A percentile compares a stretch with the other conserved stretches of the same genome.
These are phyloP conservation scores for Mesitornis unicolor DNA, from an alignment of 2,113 vertebrate genomes.

Conservation along the genomic window DNA sequence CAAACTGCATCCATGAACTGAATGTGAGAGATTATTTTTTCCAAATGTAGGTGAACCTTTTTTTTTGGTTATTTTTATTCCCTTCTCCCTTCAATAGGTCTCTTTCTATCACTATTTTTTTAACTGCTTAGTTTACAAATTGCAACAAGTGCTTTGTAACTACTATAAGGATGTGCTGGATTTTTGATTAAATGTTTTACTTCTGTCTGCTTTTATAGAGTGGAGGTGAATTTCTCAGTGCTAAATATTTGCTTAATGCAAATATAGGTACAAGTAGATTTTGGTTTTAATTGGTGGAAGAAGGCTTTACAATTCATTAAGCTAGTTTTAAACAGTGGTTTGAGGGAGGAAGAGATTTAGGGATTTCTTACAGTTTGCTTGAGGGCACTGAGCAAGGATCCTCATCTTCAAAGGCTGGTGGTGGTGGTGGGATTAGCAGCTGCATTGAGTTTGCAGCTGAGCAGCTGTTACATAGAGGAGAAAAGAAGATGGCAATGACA, in stretches of 20 bases:
- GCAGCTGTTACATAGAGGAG: neutral
- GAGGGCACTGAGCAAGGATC: neutral
- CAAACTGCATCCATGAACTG: neutral
- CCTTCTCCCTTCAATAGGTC: neutral
- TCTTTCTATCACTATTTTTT: neutral
- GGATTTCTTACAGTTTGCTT: neutral
- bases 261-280: accelerated
- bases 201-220: neutral
- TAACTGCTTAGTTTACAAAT: neutral
- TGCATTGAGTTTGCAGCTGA: neutral
- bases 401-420: neutral
- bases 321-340: neutral
- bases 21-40: neutral
- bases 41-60: neutral
- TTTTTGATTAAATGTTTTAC: neutral
- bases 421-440: neutral
- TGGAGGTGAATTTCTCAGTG: neutral
- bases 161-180: neutral
- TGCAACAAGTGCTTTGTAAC: neutral
- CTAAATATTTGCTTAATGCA: neutral
- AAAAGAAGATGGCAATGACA: neutral
- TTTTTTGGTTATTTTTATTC: neutral
- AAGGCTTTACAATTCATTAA: neutral
- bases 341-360: neutral
- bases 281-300: neutral